Base-by-base conservation (phyloP, 1,140 invertebrate species). In the Laodelphax striatellus region DNA sequence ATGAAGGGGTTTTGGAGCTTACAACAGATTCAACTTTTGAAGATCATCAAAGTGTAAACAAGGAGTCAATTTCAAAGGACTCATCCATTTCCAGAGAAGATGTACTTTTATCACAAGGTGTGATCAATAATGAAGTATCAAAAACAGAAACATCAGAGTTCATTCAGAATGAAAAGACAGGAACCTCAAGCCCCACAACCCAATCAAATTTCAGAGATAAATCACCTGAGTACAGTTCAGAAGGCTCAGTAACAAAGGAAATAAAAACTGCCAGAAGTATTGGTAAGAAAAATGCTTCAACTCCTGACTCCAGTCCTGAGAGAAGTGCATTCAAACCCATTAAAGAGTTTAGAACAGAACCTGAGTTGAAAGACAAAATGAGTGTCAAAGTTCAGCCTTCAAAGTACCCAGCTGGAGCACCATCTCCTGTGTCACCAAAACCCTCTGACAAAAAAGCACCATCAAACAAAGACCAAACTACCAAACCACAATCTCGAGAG, bases 171-270 rank as follows among this genome's bases (percentile, higher is more conserved):
- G 46, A 56, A 9, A 52, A 46, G 38, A 41, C 28, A 38, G 11
- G 11, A 14, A 53, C 34, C 16, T 10, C 46, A 50, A 50, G 46
- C 14, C 46, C 46, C 16, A 16, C 46, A 50, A 10, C 1, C 16
- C 46, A 19, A 19, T 22, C 58, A 6, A 44, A 24, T 13, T 13
- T 34, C n/a, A 43, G 68, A 56, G 67, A 69, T 54, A 68, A 68
- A 43, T 68, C 69, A 22, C 69, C 69, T 31, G 69, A 69, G 46
- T 70, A 71, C 59, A 70, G 66, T 52, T 70, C 69, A 10, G 69
- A 70, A 60, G 70, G 69, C 5, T 71, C 70, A 21, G 58, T 71
- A 4, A 65, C 58, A 8, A 67, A 63, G 52, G 70, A 71, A 65
- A 42, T 68, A 4, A 64, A 60, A 34, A 19, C 46, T 43, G 34